Conservation (phyloP, 2,113 vertebrate species). For the Aramus guarauna region DNA sequence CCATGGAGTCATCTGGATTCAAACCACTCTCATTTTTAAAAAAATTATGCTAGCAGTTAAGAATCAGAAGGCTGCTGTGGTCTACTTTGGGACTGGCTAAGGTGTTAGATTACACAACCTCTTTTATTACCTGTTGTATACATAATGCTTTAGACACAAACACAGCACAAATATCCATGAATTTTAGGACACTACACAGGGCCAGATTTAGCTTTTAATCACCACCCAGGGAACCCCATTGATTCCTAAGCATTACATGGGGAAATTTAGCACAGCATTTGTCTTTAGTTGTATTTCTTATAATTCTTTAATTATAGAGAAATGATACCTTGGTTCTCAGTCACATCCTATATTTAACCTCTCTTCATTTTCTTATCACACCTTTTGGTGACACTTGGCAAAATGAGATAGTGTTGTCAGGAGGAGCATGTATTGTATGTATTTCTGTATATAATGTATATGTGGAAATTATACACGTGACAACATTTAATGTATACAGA, state of each 20-base stretch:
- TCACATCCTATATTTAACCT: background rate
- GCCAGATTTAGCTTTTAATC: slow-evolving; percentile 2
- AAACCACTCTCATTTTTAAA: background rate
- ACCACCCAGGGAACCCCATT: background rate
- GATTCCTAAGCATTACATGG: background rate
- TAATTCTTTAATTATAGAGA: background rate
- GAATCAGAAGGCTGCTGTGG: slow-evolving; percentile 30
- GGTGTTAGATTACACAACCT: slow-evolving; percentile 18
- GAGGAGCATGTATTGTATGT: slow-evolving; percentile 65
- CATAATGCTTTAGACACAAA: background rate
- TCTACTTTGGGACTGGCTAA: slow-evolving; percentile 34
- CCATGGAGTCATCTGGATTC: background rate
- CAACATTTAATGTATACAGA: slow-evolving; percentile 70
- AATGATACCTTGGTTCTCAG: background rate
- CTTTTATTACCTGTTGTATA: slow-evolving; percentile 18
- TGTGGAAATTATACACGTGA: slow-evolving; percentile 70
- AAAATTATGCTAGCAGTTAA: background rate
- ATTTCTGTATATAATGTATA: slow-evolving; percentile 74
- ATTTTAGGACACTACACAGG: background rate
- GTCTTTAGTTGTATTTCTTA: background rate
- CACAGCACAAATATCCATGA: background rate
- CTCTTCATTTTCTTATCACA: background rate
- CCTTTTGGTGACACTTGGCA: slow-evolving; percentile 55
- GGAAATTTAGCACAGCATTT: slow-evolving; percentile 5
- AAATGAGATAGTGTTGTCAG: slow-evolving; percentile 63